Evolutionary conservation across 1,140 invertebrate species (phyloP), one percentile per base, ranked within the genome.

Genomic region (Bombus terrestris): DNA sequence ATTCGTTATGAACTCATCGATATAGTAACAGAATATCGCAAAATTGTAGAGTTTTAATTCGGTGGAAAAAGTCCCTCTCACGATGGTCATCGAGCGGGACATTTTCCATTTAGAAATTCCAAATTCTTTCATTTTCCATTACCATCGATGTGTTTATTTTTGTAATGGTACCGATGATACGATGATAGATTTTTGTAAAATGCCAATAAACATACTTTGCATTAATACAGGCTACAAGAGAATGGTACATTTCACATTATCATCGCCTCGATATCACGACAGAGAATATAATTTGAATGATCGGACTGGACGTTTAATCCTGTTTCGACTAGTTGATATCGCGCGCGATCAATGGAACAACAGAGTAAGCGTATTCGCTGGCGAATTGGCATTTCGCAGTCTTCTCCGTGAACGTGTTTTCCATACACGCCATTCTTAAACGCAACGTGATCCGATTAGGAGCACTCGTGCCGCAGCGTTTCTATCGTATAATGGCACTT

Each of bases 401-500:
- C 77, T 79, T 79, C 77, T 28, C n/a, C 9, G 41, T 8, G 41
- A 37, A 47, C 62, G 43, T 79, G 64, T 69, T 71, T 80, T 80
- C 78, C 35, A 68, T 69, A 69, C 64, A 69, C 32, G 78, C 28
- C 35, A 41, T 32, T 13, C 66, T 80, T 53, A 80, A 66, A 69
- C 64, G 78, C 43, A 53, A 80, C 78, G 78, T 80, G 78, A 80
- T 80, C 78, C 64, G 78, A 47, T 80, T 80, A 80, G 35, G 78
- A n/a, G 57, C 37, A 62, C 28, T 64, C 57, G 37, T 41, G 64
- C 15, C 28, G 0, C 59, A 18, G 35, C 62, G 25, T 80, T 69
- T 53, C 64, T 28, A 80, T 69, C 64, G 64, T 28, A 32, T 37
- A 80, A 80, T n/a, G 43, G 25, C 39, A 80, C 78, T 80, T 80